A percentile compares a stretch with the other conserved stretches of the same genome.
Conservation (phyloP, 2,888 invertebrate genomes). For the Hydropsyche betteni region DNA sequence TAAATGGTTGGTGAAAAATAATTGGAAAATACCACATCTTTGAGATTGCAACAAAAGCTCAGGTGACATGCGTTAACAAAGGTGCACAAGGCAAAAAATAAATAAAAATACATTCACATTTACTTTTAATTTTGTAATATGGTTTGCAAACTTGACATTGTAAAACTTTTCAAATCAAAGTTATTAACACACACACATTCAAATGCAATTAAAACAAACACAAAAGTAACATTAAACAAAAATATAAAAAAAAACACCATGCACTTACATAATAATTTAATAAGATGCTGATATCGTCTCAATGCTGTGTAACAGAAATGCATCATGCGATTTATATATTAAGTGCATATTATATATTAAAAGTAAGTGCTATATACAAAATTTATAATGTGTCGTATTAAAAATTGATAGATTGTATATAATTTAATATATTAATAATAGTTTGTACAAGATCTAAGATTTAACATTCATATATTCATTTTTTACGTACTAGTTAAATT, state of each 20-base stretch:
- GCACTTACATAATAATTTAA: conserved; percentile 64
- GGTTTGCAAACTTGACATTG: conserved; percentile 63
- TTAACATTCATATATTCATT: neutral
- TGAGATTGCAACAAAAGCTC: conserved; percentile 36
- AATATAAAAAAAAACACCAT: conserved; percentile 57
- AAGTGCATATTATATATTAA: conserved; percentile 22
- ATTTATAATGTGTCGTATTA: neutral
- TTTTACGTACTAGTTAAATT: neutral
- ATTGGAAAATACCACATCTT: neutral
- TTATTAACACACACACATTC: conserved; percentile 48
- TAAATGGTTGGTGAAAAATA: conserved; percentile 2
- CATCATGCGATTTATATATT: conserved; percentile 39
- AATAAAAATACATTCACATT: conserved; percentile 60
- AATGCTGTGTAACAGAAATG: conserved; percentile 55
- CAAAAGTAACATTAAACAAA: conserved; percentile 46
- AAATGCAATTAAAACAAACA: conserved; percentile 50
- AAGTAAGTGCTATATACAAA: conserved; percentile 9
- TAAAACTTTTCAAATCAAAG: too few species aligned
- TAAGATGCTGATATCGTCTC: conserved; percentile 60
- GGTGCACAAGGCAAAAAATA: conserved; percentile 50
- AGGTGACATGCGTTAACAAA: conserved; percentile 45
- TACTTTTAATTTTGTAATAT: conserved; percentile 64
- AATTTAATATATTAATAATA: neutral
- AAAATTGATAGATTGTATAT: neutral
- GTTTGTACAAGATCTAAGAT: too few species aligned